These are phyloP conservation scores for Magallana angulata DNA, from an alignment of 1,140 invertebrate species.

Conservation along the genomic window DNA sequence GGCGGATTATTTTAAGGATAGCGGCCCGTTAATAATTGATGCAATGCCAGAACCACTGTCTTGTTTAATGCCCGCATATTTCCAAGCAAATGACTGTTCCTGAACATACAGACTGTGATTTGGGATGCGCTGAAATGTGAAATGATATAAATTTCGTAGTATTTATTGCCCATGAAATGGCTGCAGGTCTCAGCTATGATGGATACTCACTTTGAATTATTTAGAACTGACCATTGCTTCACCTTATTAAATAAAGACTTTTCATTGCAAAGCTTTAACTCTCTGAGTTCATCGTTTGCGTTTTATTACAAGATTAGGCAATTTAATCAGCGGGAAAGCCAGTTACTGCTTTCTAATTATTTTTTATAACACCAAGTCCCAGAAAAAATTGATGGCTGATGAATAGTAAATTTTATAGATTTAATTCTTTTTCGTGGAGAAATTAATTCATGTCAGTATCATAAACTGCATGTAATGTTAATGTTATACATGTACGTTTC, in stretches of 20 bases:
- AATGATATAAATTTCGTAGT: background rate
- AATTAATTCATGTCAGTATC: too few relatives aligned
- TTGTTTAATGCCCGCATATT: constrained; percentile 6
- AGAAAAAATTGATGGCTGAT: too few relatives aligned
- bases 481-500: too few relatives aligned
- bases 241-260: background rate
- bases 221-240: background rate
- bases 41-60: background rate
- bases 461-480: too few relatives aligned
- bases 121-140: constrained; percentile 2
- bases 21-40: constrained; percentile 8
- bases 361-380: background rate
- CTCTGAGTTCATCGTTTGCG: background rate
- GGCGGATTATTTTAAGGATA: constrained; percentile 11
- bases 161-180: background rate
- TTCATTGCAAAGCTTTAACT: background rate
- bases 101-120: background rate
- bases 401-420: too few relatives aligned
- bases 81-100: background rate
- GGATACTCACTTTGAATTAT: background rate
- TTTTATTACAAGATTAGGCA: background rate
- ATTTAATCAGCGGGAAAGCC: background rate
- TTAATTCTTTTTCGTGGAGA: too few relatives aligned
- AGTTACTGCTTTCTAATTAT: background rate
- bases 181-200: background rate